Evolutionary conservation across 2,113 vertebrate species (phyloP).

Genomic region (Anguilla japonica): DNA sequence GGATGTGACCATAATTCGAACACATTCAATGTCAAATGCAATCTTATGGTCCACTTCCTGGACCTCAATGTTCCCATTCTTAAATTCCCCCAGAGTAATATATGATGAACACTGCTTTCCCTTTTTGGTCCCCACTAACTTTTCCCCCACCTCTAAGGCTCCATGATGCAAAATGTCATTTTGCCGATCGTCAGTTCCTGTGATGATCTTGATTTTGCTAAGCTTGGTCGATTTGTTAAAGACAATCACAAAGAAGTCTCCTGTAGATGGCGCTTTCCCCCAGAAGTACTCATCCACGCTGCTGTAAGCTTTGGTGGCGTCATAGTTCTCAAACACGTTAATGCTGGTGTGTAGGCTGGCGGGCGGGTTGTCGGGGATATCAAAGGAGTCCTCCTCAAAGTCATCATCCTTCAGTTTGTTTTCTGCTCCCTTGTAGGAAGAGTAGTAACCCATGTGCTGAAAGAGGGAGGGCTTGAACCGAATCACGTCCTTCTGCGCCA

Average conservation of each 20-base stretch:
- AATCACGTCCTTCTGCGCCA: conserved; percentile 92
- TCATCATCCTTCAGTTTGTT: conserved; percentile 98
- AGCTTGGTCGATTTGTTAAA: conserved; percentile 89
- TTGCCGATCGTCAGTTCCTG: conserved; percentile 92
- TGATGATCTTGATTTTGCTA: conserved; percentile 88
- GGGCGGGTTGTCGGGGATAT: conserved; percentile 93
- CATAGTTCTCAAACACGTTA: conserved; percentile 95
- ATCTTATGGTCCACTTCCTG: conserved; percentile 90
- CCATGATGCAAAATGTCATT: conserved; percentile 93
- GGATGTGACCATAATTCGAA: conserved; percentile 89
- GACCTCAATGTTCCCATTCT: conserved; percentile 91
- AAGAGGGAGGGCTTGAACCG: conserved; percentile 98
- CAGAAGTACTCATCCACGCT: conserved; percentile 95
- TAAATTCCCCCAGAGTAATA: conserved; percentile 89
- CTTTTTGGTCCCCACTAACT: conserved; percentile 77
- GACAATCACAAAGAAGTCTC: conserved; percentile 87
- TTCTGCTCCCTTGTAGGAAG: conserved; percentile 92
- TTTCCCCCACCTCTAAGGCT: conserved; percentile 90
- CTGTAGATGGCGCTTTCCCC: conserved; percentile 88
- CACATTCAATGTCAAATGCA: conserved; percentile 88
- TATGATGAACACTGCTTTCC: conserved; percentile 85
- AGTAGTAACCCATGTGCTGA: conserved; percentile 98
- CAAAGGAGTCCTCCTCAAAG: conserved; percentile 93
- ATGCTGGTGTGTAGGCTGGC: conserved; percentile 90
- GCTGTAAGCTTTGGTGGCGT: conserved; percentile 91